Evolutionary conservation across 2,888 invertebrate genomes (phyloP), one percentile per base, ranked within the genome.

Genomic region (Amiota mariae): DNA sequence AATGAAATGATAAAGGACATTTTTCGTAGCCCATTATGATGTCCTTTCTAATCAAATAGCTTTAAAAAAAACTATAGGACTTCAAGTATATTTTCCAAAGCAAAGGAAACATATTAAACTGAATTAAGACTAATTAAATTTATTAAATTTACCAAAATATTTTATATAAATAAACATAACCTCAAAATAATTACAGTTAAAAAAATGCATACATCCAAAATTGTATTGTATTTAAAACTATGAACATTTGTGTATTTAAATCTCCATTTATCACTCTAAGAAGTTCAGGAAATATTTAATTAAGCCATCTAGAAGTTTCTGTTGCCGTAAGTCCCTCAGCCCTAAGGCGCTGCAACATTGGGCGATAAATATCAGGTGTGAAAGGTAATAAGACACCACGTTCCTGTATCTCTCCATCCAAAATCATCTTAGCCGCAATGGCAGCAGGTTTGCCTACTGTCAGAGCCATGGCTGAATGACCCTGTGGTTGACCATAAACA

Each of bases 401-500:
- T 79, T 95, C 94, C 90, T 99, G 99, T 83, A 99, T 99, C 91
- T 99, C 99, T 88, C 89, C 98, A 90, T 98, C 97, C 13, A 99
- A 91, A 76, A 99, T 93, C 99, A 99, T 99, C 90, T 98, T 98
- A 0, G 97, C 94, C 1, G 98, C 98, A 82, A 99, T 99, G 20
- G 97, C 99, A 8, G 98, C 95, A 0, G 95, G 99, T 91, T 94
- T 97, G 24, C 97, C 97, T 10, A 98, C 97, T 10, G 96, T 96
- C 85, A 95, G 93, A 0, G 97, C 95, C 99, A 99, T 99, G 46
- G 99, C 99, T 0, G 98, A 98, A 89, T 97, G 96, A 0, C 95
- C 95, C 12, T 88, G 82, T 0, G 92, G 91, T 76, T 95, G 94
- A 0, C 99, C 99, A 81, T 99, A 97, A 72, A 95, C 95, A 0